A percentile compares a stretch with the other conserved stretches of the same genome.
Evolutionary conservation across 2,797 vertebrate genomes (phyloP).

Genomic region (Mus caroli): DNA sequence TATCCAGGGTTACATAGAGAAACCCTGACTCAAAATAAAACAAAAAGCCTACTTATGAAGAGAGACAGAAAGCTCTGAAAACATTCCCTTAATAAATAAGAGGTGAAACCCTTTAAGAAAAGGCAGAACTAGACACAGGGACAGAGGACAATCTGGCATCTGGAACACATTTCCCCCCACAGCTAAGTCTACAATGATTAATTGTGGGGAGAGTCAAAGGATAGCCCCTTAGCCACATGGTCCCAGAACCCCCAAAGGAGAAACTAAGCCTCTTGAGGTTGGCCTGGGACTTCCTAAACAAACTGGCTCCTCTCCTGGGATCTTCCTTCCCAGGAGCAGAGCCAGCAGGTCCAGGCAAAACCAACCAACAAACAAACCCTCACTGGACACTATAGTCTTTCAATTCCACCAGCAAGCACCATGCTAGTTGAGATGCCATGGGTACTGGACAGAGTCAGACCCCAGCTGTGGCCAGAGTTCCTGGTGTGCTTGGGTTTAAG

Average conservation of each 20-base stretch:
- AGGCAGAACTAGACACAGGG: not conserved
- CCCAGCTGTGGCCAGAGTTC: not conserved
- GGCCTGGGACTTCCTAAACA: not conserved
- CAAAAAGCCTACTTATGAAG: not conserved
- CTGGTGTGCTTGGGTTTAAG: not conserved
- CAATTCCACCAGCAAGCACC: fast-evolving
- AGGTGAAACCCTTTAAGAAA: not conserved
- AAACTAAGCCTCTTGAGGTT: not conserved
- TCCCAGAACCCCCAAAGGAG: not conserved
- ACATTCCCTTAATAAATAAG: not conserved
- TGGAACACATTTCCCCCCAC: not conserved
- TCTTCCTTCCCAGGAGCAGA: not conserved
- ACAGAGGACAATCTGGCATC: not conserved
- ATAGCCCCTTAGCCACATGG: not conserved
- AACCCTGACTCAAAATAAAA: not conserved
- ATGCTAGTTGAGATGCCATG: not conserved
- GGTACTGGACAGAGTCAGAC: not conserved
- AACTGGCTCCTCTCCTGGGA: not conserved
- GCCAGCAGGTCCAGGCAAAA: not conserved
- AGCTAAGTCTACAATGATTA: not conserved
- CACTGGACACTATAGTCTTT: fast-evolving
- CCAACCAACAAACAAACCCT: too few species aligned
- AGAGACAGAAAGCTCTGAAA: not conserved
- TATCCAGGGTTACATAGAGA: not conserved
- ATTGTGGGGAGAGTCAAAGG: not conserved